These are phyloP conservation scores for Notoglanidium macrostoma DNA, from an alignment of 2,797 vertebrate genomes.

Conservation along the genomic window DNA sequence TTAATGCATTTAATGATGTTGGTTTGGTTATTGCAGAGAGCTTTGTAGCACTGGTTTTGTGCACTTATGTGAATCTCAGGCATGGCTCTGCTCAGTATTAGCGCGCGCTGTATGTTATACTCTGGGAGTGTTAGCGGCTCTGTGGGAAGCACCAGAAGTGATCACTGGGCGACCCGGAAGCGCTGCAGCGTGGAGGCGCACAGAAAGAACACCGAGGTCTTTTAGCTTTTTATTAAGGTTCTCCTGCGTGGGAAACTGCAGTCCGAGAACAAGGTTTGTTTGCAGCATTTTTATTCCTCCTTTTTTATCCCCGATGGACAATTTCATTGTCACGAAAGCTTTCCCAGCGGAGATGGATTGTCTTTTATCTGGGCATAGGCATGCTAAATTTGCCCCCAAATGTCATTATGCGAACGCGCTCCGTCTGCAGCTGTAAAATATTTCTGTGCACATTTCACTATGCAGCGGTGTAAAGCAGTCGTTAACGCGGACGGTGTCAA, in stretches of 20 bases:
- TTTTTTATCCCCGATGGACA: neutral
- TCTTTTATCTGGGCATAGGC: slow-evolving; percentile 46
- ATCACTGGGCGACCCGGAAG: slow-evolving; percentile 92
- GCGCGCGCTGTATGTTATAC: neutral
- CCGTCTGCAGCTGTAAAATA: slow-evolving; percentile 38
- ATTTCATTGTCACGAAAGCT: neutral
- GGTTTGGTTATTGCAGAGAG: neutral
- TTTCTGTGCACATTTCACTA: slow-evolving; percentile 24
- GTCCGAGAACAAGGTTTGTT: slow-evolving; percentile 74
- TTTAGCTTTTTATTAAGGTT: slow-evolving; percentile 72
- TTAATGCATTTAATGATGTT: neutral
- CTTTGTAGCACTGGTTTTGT: neutral
- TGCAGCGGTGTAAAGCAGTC: slow-evolving; percentile 17
- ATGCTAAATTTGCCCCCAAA: slow-evolving; percentile 58
- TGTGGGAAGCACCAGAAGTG: slow-evolving; percentile 85
- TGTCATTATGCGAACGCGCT: slow-evolving; percentile 62
- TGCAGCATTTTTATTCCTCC: slow-evolving; percentile 57
- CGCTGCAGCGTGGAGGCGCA: slow-evolving; percentile 78
- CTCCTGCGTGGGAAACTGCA: slow-evolving; percentile 70
- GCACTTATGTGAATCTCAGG: neutral
- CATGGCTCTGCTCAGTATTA: neutral
- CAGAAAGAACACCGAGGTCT: slow-evolving; percentile 77
- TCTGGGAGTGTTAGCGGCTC: slow-evolving; percentile 20
- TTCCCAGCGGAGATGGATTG: slow-evolving; percentile 6
- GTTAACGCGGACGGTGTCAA: neutral